Evolutionary conservation across 2,888 invertebrate species (phyloP).

Genomic region (Agrotis exclamationis): DNA sequence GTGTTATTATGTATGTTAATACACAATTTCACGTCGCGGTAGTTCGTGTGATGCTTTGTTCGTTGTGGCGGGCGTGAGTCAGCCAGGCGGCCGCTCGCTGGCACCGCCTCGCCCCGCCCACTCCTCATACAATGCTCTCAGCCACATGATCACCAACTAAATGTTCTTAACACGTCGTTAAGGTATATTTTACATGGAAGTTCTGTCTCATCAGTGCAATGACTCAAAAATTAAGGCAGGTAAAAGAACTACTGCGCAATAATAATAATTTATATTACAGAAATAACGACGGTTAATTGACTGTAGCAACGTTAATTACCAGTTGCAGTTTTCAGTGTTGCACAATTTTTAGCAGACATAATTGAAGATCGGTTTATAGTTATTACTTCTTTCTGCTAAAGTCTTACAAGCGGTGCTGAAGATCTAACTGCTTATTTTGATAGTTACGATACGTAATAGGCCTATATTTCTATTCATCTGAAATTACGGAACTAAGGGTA

Average conservation of each 20-base stretch:
- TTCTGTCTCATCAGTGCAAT: slow-evolving; percentile 37
- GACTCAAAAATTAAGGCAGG: slow-evolving; percentile 35
- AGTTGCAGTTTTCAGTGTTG: slow-evolving; percentile 48
- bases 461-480: not conserved
- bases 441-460: not conserved
- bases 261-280: slow-evolving; percentile 39
- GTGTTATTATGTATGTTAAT: slow-evolving; percentile 72
- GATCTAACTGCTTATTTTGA: not conserved
- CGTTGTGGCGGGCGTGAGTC: slow-evolving; percentile 67
- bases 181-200: slow-evolving; percentile 33
- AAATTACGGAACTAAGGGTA: not conserved
- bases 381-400: slow-evolving; percentile 7
- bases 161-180: slow-evolving; percentile 37
- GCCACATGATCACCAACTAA: slow-evolving; percentile 29
- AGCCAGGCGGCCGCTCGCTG: slow-evolving; percentile 60
- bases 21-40: slow-evolving; percentile 69
- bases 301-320: slow-evolving; percentile 39
- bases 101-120: slow-evolving; percentile 66
- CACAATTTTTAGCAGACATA: slow-evolving; percentile 23
- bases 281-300: slow-evolving; percentile 41
- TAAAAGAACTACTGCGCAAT: slow-evolving; percentile 32
- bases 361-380: slow-evolving; percentile 20
- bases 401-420: slow-evolving; percentile 1
- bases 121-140: slow-evolving; percentile 45
- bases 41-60: slow-evolving; percentile 70